Evolutionary conservation across 2,888 invertebrate genomes (phyloP).

Genomic region (Graphium colonna): DNA sequence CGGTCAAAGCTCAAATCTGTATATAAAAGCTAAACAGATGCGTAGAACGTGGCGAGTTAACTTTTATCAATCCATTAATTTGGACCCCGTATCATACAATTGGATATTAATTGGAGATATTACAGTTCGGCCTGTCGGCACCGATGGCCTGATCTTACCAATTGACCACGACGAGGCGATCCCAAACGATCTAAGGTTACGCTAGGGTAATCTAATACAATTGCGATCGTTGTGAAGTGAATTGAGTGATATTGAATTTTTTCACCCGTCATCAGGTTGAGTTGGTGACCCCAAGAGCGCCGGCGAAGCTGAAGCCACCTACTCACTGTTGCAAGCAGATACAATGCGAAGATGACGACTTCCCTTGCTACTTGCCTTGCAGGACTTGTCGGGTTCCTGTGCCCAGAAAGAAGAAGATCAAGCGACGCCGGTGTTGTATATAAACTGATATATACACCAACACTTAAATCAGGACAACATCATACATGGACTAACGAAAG

Average conservation of each 20-base stretch:
- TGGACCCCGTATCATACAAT: neutral
- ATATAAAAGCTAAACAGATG: too few species aligned
- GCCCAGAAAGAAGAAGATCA: slow-evolving; percentile 31
- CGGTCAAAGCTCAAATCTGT: too few species aligned
- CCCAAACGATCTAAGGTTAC: slow-evolving; percentile 2
- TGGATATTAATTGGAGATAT: slow-evolving; percentile 1
- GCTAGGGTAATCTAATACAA: slow-evolving; percentile 5
- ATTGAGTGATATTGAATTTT: neutral
- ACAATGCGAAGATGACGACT: slow-evolving; percentile 82
- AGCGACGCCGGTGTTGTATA: slow-evolving; percentile 38
- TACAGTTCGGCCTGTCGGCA: neutral
- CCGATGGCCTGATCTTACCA: neutral
- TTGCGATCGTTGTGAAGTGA: neutral
- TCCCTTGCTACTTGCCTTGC: slow-evolving; percentile 56
- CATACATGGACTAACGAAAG: too few species aligned
- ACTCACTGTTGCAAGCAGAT: slow-evolving; percentile 83
- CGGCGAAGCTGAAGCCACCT: slow-evolving; percentile 77
- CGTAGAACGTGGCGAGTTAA: too few species aligned
- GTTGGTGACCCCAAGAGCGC: slow-evolving; percentile 85
- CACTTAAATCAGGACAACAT: too few species aligned
- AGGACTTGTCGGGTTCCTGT: slow-evolving; percentile 44
- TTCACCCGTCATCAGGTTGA: slow-evolving; percentile 77
- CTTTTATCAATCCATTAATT: neutral
- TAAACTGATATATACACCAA: too few species aligned
- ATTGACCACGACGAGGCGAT: slow-evolving; percentile 4